Evolutionary conservation across 2,113 vertebrate genomes (phyloP).

Genomic region (Ptilonorhynchus violaceus): DNA sequence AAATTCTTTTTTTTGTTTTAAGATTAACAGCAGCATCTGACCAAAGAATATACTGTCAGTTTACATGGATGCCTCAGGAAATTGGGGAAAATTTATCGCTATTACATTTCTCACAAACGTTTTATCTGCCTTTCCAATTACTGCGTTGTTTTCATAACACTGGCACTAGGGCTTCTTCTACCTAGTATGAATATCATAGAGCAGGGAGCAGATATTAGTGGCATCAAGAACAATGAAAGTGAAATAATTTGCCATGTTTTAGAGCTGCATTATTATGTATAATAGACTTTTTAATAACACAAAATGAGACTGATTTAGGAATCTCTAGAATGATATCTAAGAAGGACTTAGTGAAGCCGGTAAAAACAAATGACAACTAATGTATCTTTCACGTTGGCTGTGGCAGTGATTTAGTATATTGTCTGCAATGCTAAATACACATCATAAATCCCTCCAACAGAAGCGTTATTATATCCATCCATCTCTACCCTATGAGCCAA

Average conservation of each 20-base stretch:
- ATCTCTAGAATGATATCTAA: conserved; percentile 65
- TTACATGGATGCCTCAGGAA: background rate
- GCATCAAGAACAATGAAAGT: background rate
- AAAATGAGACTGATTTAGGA: conserved; percentile 63
- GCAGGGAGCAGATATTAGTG: background rate
- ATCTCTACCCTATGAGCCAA: conserved; percentile 64
- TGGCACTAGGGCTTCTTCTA: background rate
- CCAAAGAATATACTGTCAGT: background rate
- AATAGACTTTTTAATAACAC: conserved; percentile 68
- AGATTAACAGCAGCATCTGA: background rate
- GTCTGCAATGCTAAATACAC: conserved; percentile 73
- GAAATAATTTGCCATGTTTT: conserved; percentile 35
- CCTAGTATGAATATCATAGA: background rate
- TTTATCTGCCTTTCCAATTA: background rate
- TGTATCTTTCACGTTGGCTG: conserved; percentile 65
- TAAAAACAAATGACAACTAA: conserved; percentile 71
- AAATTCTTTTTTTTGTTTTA: background rate
- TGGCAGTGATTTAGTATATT: conserved; percentile 76
- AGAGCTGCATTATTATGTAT: conserved; percentile 44
- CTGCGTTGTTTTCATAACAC: background rate
- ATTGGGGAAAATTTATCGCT: background rate
- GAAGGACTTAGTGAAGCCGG: conserved; percentile 53
- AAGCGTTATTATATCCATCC: conserved; percentile 73
- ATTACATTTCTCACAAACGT: background rate
- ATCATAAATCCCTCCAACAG: conserved; percentile 77